phyloP scores from a whole-genome alignment of 2,888 invertebrate species.

The Sesia bembeciformis region DNA sequence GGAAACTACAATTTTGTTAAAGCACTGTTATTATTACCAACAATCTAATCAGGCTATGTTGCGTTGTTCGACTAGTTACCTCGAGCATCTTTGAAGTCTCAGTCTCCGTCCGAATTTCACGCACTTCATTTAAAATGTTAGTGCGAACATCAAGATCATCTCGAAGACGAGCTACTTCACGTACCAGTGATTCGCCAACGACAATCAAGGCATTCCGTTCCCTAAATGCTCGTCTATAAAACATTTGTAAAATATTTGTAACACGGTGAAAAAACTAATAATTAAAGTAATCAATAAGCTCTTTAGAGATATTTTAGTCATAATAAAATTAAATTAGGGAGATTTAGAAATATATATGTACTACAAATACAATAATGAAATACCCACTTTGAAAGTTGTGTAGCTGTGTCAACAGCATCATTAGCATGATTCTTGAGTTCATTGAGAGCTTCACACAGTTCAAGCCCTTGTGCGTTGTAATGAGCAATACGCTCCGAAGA shows the following conservation, averaged over 20 bases:
- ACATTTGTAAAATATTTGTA: too few species aligned
- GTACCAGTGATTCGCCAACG: constrained; percentile 53
- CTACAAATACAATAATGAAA: neutral
- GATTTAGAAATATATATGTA: too few species aligned
- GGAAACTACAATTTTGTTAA: too few species aligned
- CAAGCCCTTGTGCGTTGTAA: constrained; percentile 49
- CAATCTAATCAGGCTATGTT: too few species aligned
- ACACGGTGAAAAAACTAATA: too few species aligned
- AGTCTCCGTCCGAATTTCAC: constrained; percentile 23
- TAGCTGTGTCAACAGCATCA: constrained; percentile 35
- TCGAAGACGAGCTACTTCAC: constrained; percentile 47
- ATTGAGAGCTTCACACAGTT: constrained; percentile 47
- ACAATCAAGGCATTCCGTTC: constrained; percentile 43
- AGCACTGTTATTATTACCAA: too few species aligned
- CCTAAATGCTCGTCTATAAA: constrained; percentile 36
- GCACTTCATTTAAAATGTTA: constrained; percentile 24
- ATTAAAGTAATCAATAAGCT: neutral
- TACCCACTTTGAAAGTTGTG: constrained; percentile 45
- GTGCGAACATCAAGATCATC: constrained; percentile 39
- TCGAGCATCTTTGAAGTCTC: constrained; percentile 31
- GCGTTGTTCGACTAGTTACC: constrained; percentile 17
- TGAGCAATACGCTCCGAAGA: constrained; percentile 37
- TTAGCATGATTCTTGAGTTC: constrained; percentile 43
- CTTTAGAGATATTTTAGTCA: too few species aligned
- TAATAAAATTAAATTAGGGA: too few species aligned